Base-by-base conservation (phyloP, 2,888 invertebrate genomes). In the Unio pictorum region DNA sequence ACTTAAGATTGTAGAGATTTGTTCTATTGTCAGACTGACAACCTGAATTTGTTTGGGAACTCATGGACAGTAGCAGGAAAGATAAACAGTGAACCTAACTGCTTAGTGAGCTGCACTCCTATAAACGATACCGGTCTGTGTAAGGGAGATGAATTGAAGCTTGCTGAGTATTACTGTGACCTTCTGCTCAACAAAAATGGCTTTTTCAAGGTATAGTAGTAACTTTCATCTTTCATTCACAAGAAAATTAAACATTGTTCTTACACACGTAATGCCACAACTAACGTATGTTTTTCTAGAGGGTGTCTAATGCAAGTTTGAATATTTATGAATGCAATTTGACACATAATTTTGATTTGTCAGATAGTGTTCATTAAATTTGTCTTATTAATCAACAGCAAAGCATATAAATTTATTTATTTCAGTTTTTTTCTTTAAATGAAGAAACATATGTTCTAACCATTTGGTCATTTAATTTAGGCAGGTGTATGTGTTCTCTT, bases 21-120 rank as follows among this genome's bases (percentile, higher is more conserved):
- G 20, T 61, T 64, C 62, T 56, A 61, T 55, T 71, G 71, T 0
- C 73, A 84, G 84, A 85, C 84, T 3, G 66, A 72, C 54, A 83
- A 82, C 61, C 61, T 70, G 18, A 73, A 79, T 54, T 55, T 78
- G 65, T 87, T 86, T 73, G 86, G 84, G 8, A 75, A 82, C 60
- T 87, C 86, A 2, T 87, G 85, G 84, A 74, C 74, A 7, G 73
- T 74, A 11, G 28, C 60, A 3, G 74, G 72, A 1, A 73, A 70
- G 54, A 68, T 56, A 1, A 69, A 55, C 2, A 69, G n/a, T n/a
- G 65, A 76, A 57, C 71, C 74, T 3, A 67, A 67, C 17, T 87
- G 87, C 71, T 62, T n/a, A 1, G 70, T 73, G 8, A 80, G 82
- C 71, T 87, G 87, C 65, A 67, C 69, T 23, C 55, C 68, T 2